Evolutionary conservation across 2,113 vertebrate species (phyloP), one percentile per base, ranked within the genome.

Genomic region (Cyanistes caeruleus): DNA sequence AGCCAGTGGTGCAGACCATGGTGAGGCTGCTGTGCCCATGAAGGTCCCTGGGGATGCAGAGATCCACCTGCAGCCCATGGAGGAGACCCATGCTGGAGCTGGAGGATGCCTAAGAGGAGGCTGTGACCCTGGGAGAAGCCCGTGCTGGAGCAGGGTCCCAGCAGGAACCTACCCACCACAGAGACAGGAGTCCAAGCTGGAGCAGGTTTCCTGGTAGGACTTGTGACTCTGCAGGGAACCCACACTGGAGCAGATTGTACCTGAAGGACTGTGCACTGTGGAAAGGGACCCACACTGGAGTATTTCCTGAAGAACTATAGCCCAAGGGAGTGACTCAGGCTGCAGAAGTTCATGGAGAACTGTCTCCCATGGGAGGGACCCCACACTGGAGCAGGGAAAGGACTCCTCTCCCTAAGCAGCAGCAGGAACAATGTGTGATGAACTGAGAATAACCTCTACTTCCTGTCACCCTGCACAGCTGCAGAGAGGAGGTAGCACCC

Each of bases 71-170:
- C 25, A 64, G 27, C 14, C 27, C 23, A 2, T 52, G 37, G 27
- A 23, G 22, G 2, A 51, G 10, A 15, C 10, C 7, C 17, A 35
- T 0, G 0, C 9, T 7, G 4, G 35, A 51, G 25, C 11, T 35
- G 25, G 6, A 0, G 0, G 16, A 11, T 48, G 5, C 14, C 43
- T 9, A 3, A 27, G 31, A 22, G 3, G 10, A 20, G 21, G 17
- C 25, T 64, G 14, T 49, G 35, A 49, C 10, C 14, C 21, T 9
- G 2, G 22, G 21, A 16, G 43, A 43, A 11, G 10, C 35, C 25
- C 5, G 0, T 7, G 7, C 5, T 78, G 25, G 35, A 64, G 43
- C 35, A 43, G 41, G 12, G 2, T 35, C 7, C n/a, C n/a, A 25
- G 9, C 30, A 49, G 51, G 12, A 31, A 49, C 19, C 9, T 78